A percentile compares a stretch with the other conserved stretches of the same genome.
Conservation (phyloP, 2,797 vertebrate species). For the Cynodonichthys magdalenae region DNA sequence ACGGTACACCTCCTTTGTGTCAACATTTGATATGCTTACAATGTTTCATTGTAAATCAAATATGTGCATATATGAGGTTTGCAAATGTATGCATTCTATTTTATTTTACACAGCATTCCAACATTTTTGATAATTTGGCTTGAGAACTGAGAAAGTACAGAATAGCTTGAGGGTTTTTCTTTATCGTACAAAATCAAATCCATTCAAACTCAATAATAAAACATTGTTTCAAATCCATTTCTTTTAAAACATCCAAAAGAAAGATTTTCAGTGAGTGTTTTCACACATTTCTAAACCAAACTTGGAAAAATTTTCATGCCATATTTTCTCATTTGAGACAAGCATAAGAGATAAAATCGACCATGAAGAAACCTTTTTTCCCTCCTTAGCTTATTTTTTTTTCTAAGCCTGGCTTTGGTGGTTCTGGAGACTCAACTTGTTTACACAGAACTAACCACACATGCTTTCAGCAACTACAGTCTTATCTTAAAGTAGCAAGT, state of each 20-base stretch:
- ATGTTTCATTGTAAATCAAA: no score
- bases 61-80: no score
- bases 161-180: conserved; percentile 5
- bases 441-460: not conserved
- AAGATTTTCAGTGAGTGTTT: not conserved
- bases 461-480: not conserved
- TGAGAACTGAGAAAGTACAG: conserved; percentile 6
- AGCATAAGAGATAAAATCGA: not conserved
- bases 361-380: not conserved
- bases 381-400: conserved; percentile 19
- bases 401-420: conserved; percentile 1
- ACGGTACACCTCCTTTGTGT: no score
- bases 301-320: not conserved
- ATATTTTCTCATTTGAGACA: not conserved
- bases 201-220: not conserved
- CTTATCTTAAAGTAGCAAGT: not conserved
- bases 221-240: not conserved
- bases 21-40: no score
- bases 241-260: conserved; percentile 13
- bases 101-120: no score
- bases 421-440: not conserved
- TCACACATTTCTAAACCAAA: not conserved
- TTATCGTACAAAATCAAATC: conserved; percentile 12
- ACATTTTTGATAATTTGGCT: not conserved
- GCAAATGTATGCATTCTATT: no score